Evolutionary conservation across 2,113 vertebrate species (phyloP).

Genomic region (Halichoerus grypus): DNA sequence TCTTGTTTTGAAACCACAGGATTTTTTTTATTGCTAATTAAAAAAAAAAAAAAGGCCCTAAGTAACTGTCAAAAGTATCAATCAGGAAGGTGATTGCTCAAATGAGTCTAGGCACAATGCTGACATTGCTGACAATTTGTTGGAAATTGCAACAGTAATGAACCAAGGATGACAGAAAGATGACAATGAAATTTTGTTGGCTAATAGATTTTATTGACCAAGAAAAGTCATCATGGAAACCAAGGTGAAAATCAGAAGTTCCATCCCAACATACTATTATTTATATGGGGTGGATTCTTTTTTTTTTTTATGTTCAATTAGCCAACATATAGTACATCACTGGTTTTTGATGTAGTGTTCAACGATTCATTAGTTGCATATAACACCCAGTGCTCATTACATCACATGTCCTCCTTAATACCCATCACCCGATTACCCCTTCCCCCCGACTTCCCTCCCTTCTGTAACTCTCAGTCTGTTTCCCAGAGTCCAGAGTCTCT

Average conservation of each 20-base stretch:
- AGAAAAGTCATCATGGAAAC: not conserved
- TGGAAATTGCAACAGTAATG: not conserved
- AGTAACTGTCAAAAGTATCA: conserved; percentile 17
- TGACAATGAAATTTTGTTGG: not conserved
- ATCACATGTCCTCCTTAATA: not conserved
- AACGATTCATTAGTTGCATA: not conserved
- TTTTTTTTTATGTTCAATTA: not conserved
- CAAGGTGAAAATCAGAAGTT: not conserved
- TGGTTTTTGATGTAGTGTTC: not conserved
- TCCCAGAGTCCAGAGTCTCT: not conserved
- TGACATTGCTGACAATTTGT: not conserved
- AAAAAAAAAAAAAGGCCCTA: not conserved
- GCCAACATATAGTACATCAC: not conserved
- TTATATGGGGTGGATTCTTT: not conserved
- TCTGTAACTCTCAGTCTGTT: not conserved
- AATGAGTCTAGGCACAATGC: not conserved
- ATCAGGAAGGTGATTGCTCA: not conserved
- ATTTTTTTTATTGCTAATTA: not conserved
- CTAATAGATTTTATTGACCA: not conserved
- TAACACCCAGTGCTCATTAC: not conserved
- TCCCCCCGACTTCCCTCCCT: too few species aligned
- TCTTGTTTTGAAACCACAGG: not conserved
- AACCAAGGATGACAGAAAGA: not conserved
- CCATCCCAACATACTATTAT: not conserved
- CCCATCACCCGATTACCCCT: not conserved